These are phyloP conservation scores for Acanthochromis polyacanthus DNA, from an alignment of 2,113 vertebrate species.

Conservation along the genomic window DNA sequence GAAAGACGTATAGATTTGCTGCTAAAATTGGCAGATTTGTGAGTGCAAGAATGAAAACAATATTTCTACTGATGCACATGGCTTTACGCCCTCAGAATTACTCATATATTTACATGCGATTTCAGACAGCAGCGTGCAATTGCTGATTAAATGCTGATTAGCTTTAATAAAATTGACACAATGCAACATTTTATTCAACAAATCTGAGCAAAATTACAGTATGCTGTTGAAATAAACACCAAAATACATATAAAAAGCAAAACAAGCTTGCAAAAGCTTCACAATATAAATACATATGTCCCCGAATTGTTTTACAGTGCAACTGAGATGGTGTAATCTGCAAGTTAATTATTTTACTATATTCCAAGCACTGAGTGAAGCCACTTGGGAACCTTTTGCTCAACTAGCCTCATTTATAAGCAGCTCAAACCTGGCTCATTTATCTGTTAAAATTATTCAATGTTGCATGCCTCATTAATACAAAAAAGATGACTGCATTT, in stretches of 20 bases:
- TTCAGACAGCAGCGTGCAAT: not conserved
- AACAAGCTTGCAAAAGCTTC: not conserved
- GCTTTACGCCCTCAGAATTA: conserved; percentile 3
- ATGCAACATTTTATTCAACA: not conserved
- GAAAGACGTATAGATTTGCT: conserved; percentile 3
- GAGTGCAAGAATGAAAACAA: not conserved
- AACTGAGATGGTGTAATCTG: conserved; percentile 25
- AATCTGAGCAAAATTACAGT: not conserved
- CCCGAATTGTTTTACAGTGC: conserved; percentile 19
- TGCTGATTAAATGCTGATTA: not conserved
- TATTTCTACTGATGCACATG: not conserved
- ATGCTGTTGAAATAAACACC: not conserved
- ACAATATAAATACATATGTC: not conserved
- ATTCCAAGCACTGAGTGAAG: conserved; percentile 48
- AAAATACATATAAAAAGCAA: not conserved
- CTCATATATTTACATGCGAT: conserved; percentile 15
- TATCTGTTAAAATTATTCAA: conserved; percentile 71
- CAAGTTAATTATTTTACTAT: conserved; percentile 56
- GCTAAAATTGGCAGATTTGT: conserved; percentile 23
- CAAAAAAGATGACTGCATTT: conserved; percentile 48
- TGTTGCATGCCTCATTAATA: conserved; percentile 64
- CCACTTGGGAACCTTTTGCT: conserved; percentile 67
- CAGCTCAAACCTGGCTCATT: conserved; percentile 67
- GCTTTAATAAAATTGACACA: not conserved
- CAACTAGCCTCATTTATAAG: conserved; percentile 70